Conservation (phyloP, 1,140 invertebrate species). For the Harpegnathos saltator region DNA sequence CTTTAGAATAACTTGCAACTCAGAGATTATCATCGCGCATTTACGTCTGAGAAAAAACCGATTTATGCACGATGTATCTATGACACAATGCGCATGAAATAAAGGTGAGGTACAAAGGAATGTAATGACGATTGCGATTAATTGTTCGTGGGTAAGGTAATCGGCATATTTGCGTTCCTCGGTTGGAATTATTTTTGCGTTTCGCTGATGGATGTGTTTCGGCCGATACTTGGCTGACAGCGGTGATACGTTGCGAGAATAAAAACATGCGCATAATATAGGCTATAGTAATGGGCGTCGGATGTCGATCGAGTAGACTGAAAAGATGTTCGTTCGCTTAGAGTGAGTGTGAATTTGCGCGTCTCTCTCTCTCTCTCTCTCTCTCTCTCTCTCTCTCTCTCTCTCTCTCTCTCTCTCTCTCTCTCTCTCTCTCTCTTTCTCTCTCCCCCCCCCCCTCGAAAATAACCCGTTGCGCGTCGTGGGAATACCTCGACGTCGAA, state of each 20-base stretch:
- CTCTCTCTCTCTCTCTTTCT: too few species aligned
- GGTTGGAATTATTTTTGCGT: conserved; percentile 11
- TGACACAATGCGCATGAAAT: conserved; percentile 7
- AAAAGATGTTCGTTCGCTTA: too few species aligned
- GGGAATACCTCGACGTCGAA: conserved; percentile 44
- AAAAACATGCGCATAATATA: conserved; percentile 25
- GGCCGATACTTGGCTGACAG: not conserved
- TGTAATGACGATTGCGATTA: not conserved
- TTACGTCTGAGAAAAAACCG: too few species aligned
- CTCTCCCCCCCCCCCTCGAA: not conserved
- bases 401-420: too few species aligned
- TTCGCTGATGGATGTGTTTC: not conserved
- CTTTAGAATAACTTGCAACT: too few species aligned
- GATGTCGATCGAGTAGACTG: not conserved
- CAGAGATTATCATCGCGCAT: too few species aligned
- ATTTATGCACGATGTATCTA: conserved; percentile 4
- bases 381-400: too few species aligned
- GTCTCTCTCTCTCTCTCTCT: too few species aligned
- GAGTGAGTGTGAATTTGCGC: too few species aligned
- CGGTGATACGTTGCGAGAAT: conserved; percentile 20
- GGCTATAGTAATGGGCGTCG: not conserved
- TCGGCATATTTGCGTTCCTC: not conserved
- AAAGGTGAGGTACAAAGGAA: conserved; percentile 30
- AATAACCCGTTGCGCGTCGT: conserved; percentile 16
- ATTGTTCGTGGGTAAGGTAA: not conserved